phyloP scores from a whole-genome alignment of 2,113 vertebrate species.

The Bolborhynchus lineola region DNA sequence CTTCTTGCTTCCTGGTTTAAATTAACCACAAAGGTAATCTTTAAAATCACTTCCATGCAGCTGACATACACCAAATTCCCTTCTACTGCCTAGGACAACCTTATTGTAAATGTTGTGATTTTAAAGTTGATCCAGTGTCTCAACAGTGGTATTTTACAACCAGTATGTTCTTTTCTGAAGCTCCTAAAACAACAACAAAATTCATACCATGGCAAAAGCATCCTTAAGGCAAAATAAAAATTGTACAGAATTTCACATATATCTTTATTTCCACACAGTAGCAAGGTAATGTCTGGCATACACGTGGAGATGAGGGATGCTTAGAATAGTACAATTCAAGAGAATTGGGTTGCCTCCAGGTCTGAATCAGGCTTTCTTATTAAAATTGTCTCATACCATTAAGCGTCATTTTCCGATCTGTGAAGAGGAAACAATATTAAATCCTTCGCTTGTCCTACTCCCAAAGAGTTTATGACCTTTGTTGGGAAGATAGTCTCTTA shows the following conservation, averaged over 20 bases:
- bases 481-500: not conserved
- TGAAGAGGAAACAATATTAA: not conserved
- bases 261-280: not conserved
- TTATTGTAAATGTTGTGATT: not conserved
- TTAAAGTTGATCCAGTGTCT: not conserved
- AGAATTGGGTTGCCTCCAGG: not conserved
- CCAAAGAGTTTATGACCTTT: not conserved
- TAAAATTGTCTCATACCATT: not conserved
- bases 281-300: not conserved
- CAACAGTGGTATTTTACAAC: not conserved
- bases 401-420: not conserved
- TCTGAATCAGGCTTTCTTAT: not conserved
- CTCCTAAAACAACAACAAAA: not conserved
- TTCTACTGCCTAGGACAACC: not conserved
- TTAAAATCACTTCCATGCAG: not conserved
- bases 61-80: not conserved
- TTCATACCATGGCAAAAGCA: rapidly evolving
- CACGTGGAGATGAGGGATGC: not conserved
- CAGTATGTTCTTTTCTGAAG: not conserved
- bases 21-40: not conserved
- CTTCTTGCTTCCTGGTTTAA: not conserved
- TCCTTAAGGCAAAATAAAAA: not conserved
- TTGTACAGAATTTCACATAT: not conserved
- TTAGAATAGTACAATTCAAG: not conserved
- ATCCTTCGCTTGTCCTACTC: not conserved